Conservation (phyloP, 2,888 invertebrate genomes). For the Uropetala carovei region DNA sequence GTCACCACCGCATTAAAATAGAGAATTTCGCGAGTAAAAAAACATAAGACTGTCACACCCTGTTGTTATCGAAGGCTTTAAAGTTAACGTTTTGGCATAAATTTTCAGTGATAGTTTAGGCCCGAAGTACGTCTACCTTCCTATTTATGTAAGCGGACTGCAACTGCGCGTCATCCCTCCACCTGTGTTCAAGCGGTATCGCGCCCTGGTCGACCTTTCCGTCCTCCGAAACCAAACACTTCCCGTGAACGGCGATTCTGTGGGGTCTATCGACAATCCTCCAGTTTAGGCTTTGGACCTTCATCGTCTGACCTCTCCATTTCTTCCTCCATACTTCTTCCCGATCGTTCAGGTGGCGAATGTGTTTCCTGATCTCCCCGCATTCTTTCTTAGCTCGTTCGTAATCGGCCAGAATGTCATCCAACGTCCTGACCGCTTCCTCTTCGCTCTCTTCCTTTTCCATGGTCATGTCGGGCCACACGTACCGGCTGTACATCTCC, state of each 20-base stretch:
- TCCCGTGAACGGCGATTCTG: background rate
- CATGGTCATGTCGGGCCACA: background rate
- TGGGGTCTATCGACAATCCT: background rate
- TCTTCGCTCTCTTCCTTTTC: background rate
- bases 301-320: background rate
- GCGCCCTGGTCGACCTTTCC: slow-evolving; percentile 40
- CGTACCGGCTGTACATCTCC: background rate
- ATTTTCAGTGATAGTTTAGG: no score
- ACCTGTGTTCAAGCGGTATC: slow-evolving; percentile 31
- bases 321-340: slow-evolving; percentile 5
- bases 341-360: background rate
- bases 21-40: no score
- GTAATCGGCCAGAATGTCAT: background rate
- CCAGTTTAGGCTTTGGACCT: background rate
- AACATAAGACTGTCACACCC: no score
- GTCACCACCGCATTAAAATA: no score
- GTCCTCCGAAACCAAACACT: background rate
- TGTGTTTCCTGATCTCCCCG: background rate
- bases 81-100: no score
- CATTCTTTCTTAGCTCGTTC: background rate
- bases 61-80: no score
- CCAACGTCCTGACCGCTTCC: background rate
- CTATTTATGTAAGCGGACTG: background rate
- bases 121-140: background rate
- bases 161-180: slow-evolving; percentile 39